Base-by-base conservation (phyloP, 1,140 invertebrate genomes). In the Cydia fagiglandana region DNA sequence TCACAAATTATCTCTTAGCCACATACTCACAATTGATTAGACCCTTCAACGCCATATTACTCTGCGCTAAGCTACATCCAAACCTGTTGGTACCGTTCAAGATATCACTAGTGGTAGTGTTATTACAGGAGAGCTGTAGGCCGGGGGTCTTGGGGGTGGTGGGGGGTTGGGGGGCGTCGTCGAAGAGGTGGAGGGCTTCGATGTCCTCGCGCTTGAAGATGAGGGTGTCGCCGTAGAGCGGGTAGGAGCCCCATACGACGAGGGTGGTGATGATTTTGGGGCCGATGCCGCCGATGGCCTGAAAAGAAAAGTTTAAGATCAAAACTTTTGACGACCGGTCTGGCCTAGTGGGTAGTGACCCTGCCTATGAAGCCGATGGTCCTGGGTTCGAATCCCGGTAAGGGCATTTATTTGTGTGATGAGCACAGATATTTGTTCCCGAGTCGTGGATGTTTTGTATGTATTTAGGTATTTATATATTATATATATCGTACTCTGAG, bases 261-360 rank as follows among this genome's bases (percentile, higher is more conserved):
- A 95, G 64, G 0, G 97, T 94, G 13, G 96, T 96, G 12, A 97
- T 93, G 2, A 97, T 85, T 82, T 96, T 97, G 56, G 97, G 96
- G 0, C 97, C 95, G 74, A 97, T 95, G 3, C 97, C 97, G 34
- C 96, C 95, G 75, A 96, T 94, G 0, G 94, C 94, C 93, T 94
- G 88, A 77, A 24, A 24, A 24, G 24, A 24, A 24, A 24, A n/a
- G n/a, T n/a, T n/a, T n/a, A n/a, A n/a, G n/a, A n/a, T n/a, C n/a
- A n/a, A n/a, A n/a, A n/a, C n/a, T n/a, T n/a, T n/a, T n/a, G n/a
- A n/a, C n/a, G n/a, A n/a, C n/a, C n/a, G n/a, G n/a, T n/a, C n/a
- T n/a, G n/a, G n/a, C n/a, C n/a, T n/a, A n/a, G n/a, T n/a, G n/a
- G n/a, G n/a, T n/a, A n/a, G n/a, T n/a, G n/a, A n/a, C n/a, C n/a